phyloP scores from a whole-genome alignment of 2,113 vertebrate species.

The Thomomys bottae region DNA sequence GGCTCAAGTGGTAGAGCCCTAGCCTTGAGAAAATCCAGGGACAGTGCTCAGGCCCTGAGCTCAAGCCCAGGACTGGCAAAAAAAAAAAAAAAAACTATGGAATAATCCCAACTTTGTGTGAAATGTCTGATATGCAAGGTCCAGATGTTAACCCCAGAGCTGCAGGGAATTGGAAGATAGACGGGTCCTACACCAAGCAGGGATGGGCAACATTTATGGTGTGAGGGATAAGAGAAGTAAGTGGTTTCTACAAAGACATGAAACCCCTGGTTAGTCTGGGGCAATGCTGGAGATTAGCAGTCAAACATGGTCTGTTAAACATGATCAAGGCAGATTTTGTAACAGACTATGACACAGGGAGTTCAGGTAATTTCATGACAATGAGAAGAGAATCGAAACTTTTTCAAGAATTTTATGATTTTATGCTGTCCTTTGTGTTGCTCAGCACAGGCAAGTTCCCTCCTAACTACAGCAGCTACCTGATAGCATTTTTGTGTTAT shows the following conservation, averaged over 20 bases:
- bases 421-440: neutral
- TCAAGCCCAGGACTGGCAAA: no score
- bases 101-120: neutral
- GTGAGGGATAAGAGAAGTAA: rapidly evolving
- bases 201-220: neutral
- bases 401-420: neutral
- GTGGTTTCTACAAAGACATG: neutral
- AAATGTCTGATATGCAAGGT: neutral
- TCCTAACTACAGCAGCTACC: neutral
- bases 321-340: rapidly evolving
- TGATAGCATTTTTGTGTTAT: neutral
- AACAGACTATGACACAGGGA: neutral
- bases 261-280: rapidly evolving
- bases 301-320: neutral
- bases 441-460: neutral
- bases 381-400: neutral
- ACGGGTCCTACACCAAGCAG: neutral
- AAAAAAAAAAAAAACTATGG: no score
- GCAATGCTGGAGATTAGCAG: neutral
- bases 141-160: neutral
- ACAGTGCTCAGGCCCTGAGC: no score
- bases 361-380: neutral
- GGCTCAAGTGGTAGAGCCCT: no score
- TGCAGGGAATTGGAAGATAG: no score
- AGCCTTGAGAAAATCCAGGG: no score